Evolutionary conservation across 2,888 invertebrate species (phyloP).

Genomic region (Formica aserva): DNA sequence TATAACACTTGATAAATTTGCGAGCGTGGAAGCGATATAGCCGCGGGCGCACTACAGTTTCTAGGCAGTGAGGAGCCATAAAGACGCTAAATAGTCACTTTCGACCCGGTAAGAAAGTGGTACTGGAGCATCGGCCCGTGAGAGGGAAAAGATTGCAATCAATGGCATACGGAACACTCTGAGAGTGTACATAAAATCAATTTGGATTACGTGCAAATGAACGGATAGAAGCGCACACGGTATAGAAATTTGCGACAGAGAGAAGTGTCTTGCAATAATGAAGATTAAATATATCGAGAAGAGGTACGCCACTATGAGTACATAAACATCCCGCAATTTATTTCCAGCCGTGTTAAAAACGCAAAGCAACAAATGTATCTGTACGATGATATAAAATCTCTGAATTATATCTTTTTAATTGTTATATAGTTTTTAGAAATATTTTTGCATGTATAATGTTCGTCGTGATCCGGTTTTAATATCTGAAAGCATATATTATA

Average conservation of each 20-base stretch:
- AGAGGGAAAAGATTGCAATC: slow-evolving; percentile 50
- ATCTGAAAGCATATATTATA: background rate
- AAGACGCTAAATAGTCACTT: slow-evolving; percentile 67
- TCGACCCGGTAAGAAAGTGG: slow-evolving; percentile 63
- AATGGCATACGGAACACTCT: slow-evolving; percentile 33
- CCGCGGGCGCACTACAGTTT: slow-evolving; percentile 38
- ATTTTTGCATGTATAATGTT: background rate
- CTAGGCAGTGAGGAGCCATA: slow-evolving; percentile 56
- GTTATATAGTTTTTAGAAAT: background rate
- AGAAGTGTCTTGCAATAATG: slow-evolving; percentile 57
- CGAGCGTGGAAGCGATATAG: slow-evolving; percentile 48
- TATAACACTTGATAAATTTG: slow-evolving; percentile 61
- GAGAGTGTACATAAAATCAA: slow-evolving; percentile 61
- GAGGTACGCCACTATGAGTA: slow-evolving; percentile 9
- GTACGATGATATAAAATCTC: background rate
- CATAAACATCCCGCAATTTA: slow-evolving; percentile 51
- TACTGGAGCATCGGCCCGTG: slow-evolving; percentile 45
- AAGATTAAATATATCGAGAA: slow-evolving; percentile 40
- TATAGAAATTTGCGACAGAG: slow-evolving; percentile 46
- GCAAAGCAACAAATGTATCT: slow-evolving; percentile 20
- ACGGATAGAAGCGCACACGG: slow-evolving; percentile 28
- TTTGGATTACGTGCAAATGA: slow-evolving; percentile 66
- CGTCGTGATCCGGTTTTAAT: background rate
- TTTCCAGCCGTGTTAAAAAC: slow-evolving; percentile 32
- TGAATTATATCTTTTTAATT: background rate